Evolutionary conservation across 2,888 invertebrate genomes (phyloP).

Genomic region (Microplitis deprimator): DNA sequence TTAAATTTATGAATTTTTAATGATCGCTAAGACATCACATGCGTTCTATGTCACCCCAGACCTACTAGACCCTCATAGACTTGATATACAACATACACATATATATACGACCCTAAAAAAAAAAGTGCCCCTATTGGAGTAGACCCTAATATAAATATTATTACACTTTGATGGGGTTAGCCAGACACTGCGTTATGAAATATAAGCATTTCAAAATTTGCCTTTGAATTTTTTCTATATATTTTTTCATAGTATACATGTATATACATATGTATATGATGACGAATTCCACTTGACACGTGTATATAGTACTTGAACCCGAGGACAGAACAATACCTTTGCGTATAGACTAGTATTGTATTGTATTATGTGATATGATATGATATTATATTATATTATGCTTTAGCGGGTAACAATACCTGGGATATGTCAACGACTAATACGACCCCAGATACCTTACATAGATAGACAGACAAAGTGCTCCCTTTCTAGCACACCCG

Average conservation of each 20-base stretch:
- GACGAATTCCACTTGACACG: neutral
- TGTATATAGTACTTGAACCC: neutral
- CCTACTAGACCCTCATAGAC: conserved; percentile 31
- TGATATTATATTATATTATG: neutral
- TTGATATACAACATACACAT: neutral
- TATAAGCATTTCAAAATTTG: neutral
- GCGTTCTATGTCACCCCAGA: conserved; percentile 43
- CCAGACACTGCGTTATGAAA: conserved; percentile 63
- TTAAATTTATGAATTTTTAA: conserved; percentile 39
- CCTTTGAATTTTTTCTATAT: conserved; percentile 7
- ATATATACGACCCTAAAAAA: conserved; percentile 23
- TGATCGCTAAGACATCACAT: conserved; percentile 49
- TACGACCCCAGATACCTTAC: neutral
- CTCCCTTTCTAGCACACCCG: neutral
- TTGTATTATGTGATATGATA: neutral
- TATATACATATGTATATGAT: neutral
- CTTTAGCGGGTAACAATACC: neutral
- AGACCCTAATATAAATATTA: conserved; percentile 72
- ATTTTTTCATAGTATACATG: neutral
- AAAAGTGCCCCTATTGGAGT: conserved; percentile 55
- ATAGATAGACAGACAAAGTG: neutral
- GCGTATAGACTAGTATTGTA: neutral
- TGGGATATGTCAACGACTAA: conserved; percentile 1
- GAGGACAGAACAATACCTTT: neutral
- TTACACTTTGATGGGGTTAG: conserved; percentile 72